phyloP scores from a whole-genome alignment of 2,888 invertebrate species.

The Apotomis turbidana region DNA sequence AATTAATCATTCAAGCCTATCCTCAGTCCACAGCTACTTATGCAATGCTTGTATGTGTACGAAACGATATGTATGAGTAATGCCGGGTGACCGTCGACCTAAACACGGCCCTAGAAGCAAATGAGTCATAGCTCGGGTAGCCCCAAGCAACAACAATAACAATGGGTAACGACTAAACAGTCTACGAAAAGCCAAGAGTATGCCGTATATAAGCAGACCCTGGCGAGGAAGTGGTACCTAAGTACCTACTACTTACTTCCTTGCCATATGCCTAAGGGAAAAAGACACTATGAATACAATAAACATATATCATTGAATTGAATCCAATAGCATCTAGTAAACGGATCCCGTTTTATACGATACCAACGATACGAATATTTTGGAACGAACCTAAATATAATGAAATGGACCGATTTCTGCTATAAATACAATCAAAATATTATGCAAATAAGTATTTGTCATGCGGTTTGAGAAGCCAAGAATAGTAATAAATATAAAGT shows the following conservation, averaged over 20 bases:
- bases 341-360: too few relatives aligned
- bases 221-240: background rate
- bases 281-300: too few relatives aligned
- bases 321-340: too few relatives aligned
- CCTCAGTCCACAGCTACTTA: conserved; percentile 4
- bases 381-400: too few relatives aligned
- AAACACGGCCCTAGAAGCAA: conserved; percentile 1
- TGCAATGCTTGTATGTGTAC: background rate
- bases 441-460: too few relatives aligned
- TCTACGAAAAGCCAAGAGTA: background rate
- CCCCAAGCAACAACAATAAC: conserved; percentile 14
- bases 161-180: background rate
- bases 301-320: too few relatives aligned
- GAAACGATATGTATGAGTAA: conserved; percentile 17
- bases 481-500: background rate
- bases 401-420: too few relatives aligned
- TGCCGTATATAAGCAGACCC: conserved; percentile 9
- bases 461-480: too few relatives aligned
- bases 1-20: conserved; percentile 11
- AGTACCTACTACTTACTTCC: too few relatives aligned
- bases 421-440: too few relatives aligned
- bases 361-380: too few relatives aligned
- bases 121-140: conserved; percentile 15
- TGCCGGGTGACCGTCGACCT: conserved; percentile 12
- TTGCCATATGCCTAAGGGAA: too few relatives aligned